phyloP scores from a whole-genome alignment of 1,140 invertebrate species.

The Atopsyche davidsoni region DNA sequence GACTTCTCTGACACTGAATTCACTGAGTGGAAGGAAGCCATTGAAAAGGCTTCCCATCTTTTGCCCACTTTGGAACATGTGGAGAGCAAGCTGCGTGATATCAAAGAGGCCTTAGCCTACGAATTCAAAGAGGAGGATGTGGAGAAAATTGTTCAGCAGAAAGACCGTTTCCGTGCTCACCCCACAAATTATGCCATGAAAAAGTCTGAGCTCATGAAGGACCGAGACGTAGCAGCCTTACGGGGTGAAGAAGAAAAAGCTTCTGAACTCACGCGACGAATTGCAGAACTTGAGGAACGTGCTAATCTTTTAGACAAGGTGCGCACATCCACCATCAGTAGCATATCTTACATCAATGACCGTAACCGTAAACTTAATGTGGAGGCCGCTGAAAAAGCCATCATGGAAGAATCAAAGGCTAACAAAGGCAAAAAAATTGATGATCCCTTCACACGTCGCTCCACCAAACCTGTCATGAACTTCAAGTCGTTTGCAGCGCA shows the following conservation, averaged over 20 bases:
- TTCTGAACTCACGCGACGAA: slow-evolving; percentile 59
- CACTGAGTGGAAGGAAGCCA: slow-evolving; percentile 85
- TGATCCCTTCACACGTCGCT: slow-evolving; percentile 90
- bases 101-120: slow-evolving; percentile 83
- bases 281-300: slow-evolving; percentile 80
- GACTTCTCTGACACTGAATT: slow-evolving; percentile 93
- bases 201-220: slow-evolving; percentile 91
- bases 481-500: slow-evolving; percentile 54
- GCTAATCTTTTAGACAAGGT: slow-evolving; percentile 88
- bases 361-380: slow-evolving; percentile 89
- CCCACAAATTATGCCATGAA: slow-evolving; percentile 97
- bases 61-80: slow-evolving; percentile 82
- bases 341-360: slow-evolving; percentile 96
- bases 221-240: slow-evolving; percentile 52
- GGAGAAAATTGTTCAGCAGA: slow-evolving; percentile 85
- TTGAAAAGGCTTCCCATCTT: slow-evolving; percentile 65
- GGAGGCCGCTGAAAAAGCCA: slow-evolving; percentile 91
- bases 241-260: slow-evolving; percentile 76
- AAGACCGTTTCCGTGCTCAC: slow-evolving; percentile 83
- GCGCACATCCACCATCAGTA: slow-evolving; percentile 84
- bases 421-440: slow-evolving; percentile 79
- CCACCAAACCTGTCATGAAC: slow-evolving; percentile 84
- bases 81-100: slow-evolving; percentile 79
- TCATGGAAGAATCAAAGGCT: slow-evolving; percentile 69
- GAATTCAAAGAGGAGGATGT: slow-evolving; percentile 76